phyloP scores from a whole-genome alignment of 92 coral and sea anemone species.

The Bergia puertoricense region DNA sequence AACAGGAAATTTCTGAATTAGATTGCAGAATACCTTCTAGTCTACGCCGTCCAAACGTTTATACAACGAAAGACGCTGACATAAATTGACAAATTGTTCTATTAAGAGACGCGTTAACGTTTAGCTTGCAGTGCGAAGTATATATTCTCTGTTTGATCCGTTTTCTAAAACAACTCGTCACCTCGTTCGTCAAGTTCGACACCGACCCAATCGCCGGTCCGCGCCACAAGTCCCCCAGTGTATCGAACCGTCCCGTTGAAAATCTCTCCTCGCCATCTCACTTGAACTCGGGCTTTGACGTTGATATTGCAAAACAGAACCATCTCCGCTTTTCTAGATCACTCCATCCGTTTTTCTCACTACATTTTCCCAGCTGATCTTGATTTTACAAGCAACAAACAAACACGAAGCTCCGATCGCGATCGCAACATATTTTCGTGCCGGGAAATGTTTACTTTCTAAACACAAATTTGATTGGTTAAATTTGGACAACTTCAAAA shows the following conservation, averaged over 20 bases:
- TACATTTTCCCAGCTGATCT: slow-evolving; percentile 5
- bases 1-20: background rate
- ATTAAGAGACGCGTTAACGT: background rate
- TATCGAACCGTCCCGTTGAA: slow-evolving; percentile 83
- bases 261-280: slow-evolving; percentile 84
- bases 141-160: background rate
- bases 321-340: slow-evolving; percentile 52
- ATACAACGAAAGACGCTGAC: too few relatives aligned
- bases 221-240: slow-evolving; percentile 82
- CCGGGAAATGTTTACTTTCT: slow-evolving; percentile 28
- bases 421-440: slow-evolving; percentile 38
- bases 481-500: background rate
- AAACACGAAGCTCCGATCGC: background rate
- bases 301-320: slow-evolving; percentile 88
- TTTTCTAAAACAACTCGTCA: background rate
- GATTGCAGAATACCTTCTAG: too few relatives aligned
- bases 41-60: too few relatives aligned
- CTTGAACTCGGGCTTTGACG: slow-evolving; percentile 88
- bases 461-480: slow-evolving; percentile 41
- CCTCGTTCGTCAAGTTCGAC: slow-evolving; percentile 93
- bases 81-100: too few relatives aligned
- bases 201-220: slow-evolving; percentile 95
- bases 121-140: background rate
- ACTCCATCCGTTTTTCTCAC: background rate
- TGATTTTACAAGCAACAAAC: background rate